Evolutionary conservation across 2,113 vertebrate species (phyloP).

Genomic region (Calypte anna): DNA sequence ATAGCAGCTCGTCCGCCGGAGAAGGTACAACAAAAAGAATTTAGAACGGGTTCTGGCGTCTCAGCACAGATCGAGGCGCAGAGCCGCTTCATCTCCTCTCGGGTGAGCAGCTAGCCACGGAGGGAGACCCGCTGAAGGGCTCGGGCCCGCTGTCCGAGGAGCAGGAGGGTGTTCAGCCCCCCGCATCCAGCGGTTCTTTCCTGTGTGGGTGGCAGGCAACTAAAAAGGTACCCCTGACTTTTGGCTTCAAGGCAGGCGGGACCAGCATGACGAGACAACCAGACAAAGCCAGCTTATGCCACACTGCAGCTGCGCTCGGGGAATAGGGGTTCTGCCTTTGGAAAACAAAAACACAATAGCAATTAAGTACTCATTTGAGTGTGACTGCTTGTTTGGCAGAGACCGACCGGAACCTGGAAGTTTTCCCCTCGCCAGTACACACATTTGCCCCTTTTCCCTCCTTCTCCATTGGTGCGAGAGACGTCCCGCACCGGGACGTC

Average conservation of each 20-base stretch:
- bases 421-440: neutral
- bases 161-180: neutral
- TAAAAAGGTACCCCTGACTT: neutral
- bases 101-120: neutral
- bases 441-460: neutral
- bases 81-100: neutral
- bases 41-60: neutral
- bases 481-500: neutral
- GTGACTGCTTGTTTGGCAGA: slow-evolving; percentile 31
- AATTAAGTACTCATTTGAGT: slow-evolving; percentile 14
- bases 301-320: slow-evolving; percentile 2
- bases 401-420: neutral
- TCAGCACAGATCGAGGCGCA: neutral
- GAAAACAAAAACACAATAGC: slow-evolving; percentile 48
- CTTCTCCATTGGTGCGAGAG: neutral
- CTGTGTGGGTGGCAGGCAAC: neutral
- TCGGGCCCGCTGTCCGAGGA: neutral
- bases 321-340: neutral
- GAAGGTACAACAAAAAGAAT: neutral
- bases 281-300: slow-evolving; percentile 49
- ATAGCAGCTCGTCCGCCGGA: neutral
- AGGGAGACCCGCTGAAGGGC: neutral
- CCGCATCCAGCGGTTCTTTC: neutral
- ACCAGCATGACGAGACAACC: neutral
- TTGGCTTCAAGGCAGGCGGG: neutral